These are phyloP conservation scores for Calameuta pallipes DNA, from an alignment of 2,888 invertebrate genomes.

Conservation along the genomic window DNA sequence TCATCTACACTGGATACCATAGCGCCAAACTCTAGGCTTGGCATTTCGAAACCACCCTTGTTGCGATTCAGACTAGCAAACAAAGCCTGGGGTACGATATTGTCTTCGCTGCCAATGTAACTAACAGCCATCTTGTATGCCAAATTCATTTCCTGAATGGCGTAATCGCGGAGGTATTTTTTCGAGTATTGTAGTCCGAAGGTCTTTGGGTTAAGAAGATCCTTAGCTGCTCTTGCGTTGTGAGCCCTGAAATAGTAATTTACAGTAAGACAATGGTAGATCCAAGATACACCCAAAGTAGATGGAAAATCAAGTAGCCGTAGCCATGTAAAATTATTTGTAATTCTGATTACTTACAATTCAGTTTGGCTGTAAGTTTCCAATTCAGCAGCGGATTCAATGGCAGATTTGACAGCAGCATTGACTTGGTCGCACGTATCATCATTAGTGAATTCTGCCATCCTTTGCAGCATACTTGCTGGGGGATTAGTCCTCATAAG, in stretches of 20 bases:
- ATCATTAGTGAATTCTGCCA: conserved; percentile 76
- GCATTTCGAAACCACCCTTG: conserved; percentile 59
- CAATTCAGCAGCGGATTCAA: conserved; percentile 70
- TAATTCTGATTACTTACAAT: conserved; percentile 61
- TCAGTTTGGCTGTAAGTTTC: conserved; percentile 64
- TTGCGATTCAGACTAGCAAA: conserved; percentile 48
- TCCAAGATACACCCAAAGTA: too few species aligned
- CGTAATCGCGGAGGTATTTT: conserved; percentile 64
- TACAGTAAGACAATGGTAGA: background rate
- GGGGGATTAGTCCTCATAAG: conserved; percentile 75
- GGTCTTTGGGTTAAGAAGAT: conserved; percentile 57
- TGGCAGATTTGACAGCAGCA: conserved; percentile 73
- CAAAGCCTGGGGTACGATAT: conserved; percentile 68
- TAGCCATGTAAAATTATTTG: background rate
- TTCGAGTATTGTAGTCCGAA: conserved; percentile 69
- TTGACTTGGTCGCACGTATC: conserved; percentile 76
- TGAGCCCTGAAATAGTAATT: conserved; percentile 31
- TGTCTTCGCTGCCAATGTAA: conserved; percentile 72
- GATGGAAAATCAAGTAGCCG: background rate
- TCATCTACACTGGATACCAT: conserved; percentile 67
- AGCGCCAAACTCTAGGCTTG: conserved; percentile 40
- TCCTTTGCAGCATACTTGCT: conserved; percentile 74
- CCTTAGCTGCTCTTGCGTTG: conserved; percentile 64
- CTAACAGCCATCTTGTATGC: conserved; percentile 64
- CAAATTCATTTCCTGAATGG: conserved; percentile 64